Base-by-base conservation (phyloP, 2,113 vertebrate species). In the Marmota monax region DNA sequence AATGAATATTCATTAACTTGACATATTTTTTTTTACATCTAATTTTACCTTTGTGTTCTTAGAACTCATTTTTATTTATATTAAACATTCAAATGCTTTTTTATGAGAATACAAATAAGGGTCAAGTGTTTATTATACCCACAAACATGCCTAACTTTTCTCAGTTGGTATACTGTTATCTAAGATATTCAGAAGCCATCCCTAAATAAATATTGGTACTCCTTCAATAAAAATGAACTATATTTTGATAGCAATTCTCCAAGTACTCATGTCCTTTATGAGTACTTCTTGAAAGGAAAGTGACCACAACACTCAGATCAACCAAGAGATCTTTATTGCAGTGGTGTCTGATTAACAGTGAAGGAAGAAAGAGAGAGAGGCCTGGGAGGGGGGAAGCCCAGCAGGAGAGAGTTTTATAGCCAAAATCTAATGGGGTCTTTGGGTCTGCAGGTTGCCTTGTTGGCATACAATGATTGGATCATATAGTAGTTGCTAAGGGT, bases 51-150 rank as follows among this genome's bases (percentile, higher is more conserved):
- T 76, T 61, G 22, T 53, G 14, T 12, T 25, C 4, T 80, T 80
- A 80, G 20, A 67, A 82, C 86, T 94, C 14, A 77, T 51, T 84
- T 91, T 65, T 25, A 20, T 73, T 89, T 89, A 78, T 82, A 65
- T 89, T 72, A 67, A 78, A 88, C 20, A 56, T 69, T 32, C 14
- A 74, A 90, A 86, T 73, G 34, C 27, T 65, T 84, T 14, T 78
- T 67, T 76, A 63, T 88, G 29, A 48, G 32, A 85, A 25, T 80
- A 2, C 13, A 76, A 93, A 84, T 42, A 58, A 1, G 69, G 85
- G 11, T 12, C 67, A 5, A 42, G 10, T 58, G 23, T 90, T 90
- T 80, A 63, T 27, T 61, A 5, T 76, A 37, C 51, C 22, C 5
- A n/a, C 4, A 11, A 86, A 79, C 22, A 67, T 32, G 16, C 51